phyloP scores from a whole-genome alignment of 2,113 vertebrate species.

The Pluvialis apricaria region DNA sequence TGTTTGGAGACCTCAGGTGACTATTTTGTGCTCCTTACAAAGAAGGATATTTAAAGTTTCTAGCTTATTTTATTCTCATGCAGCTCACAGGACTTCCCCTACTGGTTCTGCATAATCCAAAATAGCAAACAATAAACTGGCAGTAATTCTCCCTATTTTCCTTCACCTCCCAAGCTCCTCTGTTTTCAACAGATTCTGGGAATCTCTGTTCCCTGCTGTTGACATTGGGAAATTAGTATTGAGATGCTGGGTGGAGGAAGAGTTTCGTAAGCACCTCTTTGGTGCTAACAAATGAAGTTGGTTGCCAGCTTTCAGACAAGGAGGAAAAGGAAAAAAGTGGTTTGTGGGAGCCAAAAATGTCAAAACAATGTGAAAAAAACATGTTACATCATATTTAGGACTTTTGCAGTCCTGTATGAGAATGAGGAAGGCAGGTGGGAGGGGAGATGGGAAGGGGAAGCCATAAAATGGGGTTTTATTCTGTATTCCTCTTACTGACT shows the following conservation, averaged over 20 bases:
- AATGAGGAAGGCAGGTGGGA: slow-evolving; percentile 2
- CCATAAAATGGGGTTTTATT: not conserved
- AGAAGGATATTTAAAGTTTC: not conserved
- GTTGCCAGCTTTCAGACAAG: not conserved
- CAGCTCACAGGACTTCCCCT: not conserved
- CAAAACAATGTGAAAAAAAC: not conserved
- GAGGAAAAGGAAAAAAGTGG: slow-evolving; percentile 3
- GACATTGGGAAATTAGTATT: not conserved
- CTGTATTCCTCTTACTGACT: not conserved
- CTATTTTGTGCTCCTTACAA: not conserved
- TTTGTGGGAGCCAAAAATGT: not conserved
- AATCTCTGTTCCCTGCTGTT: not conserved
- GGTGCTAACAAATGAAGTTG: not conserved
- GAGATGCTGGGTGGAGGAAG: not conserved
- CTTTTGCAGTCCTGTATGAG: not conserved
- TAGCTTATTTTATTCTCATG: not conserved
- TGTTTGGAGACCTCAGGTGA: not conserved
- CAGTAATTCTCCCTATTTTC: not conserved
- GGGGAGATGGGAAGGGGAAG: slow-evolving; percentile 13
- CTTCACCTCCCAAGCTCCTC: not conserved
- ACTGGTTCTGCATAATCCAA: not conserved
- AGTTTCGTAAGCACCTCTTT: not conserved
- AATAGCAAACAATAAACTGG: not conserved
- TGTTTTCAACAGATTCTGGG: not conserved
- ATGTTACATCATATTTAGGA: not conserved